Base-by-base conservation (phyloP, 2,888 invertebrate species). In the Hermaeophaga mercurialis region DNA sequence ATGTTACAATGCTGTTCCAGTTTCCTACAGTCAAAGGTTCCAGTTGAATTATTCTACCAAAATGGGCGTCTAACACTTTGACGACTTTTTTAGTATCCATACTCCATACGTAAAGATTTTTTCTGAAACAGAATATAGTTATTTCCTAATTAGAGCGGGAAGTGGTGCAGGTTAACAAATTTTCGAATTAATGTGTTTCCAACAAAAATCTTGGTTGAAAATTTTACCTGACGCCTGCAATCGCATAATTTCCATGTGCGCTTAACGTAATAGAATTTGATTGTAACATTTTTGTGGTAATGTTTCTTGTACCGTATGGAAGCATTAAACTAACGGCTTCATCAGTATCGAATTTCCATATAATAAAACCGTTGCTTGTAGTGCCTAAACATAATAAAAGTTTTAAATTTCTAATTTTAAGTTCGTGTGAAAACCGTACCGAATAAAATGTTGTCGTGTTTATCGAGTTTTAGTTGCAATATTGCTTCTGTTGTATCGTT, bases 1-100 rank as follows among this genome's bases (percentile, higher is more conserved):
- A 96, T 0, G 98, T 97, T 43, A 98, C 94, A 3, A 96, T 88
- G 75, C 91, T 92, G 75, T 94, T 94, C 94, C 94, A 94, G 62
- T 89, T 86, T 0, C 91, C 92, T 11, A 93, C 86, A 0, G 91
- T 92, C 31, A 97, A 79, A 0, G 95, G 88, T 66, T 91, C 91
- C 55, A 98, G 78, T 67, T 95, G 93, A 54, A 98, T 94, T 8
- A 98, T 97, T 57, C 98, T 82, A 0, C 96, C 97, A 69, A 97
- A 98, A 77, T 98, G 98, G 0, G 97, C 98, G 73, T 98, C 97
- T 14, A 98, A 79, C 1, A 94, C 85, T 78, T 97, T 97, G 19
- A 96, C 87, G 59, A 98, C 80, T 62, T 90, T 88, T 1, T 85
- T 85, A 1, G 86, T 88, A 67, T 88, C 84, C 33, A 96, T 81